Evolutionary conservation across 1,140 invertebrate genomes (phyloP).

Genomic region (Drosophila nigromelanica): DNA sequence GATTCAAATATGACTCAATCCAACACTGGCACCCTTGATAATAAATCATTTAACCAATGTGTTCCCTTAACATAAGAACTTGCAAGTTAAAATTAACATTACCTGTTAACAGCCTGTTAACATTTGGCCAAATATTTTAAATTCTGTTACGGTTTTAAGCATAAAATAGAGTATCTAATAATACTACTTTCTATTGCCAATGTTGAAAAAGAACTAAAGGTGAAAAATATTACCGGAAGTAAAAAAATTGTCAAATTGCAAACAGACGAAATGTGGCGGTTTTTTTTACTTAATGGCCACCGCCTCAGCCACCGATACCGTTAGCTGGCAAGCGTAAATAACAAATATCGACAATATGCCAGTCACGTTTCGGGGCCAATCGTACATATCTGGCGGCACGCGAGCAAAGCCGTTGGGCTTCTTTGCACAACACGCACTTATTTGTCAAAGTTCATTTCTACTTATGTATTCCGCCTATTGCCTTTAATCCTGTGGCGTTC

Average conservation of each 20-base stretch:
- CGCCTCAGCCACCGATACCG: constrained; percentile 17
- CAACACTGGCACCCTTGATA: neutral
- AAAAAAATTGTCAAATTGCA: constrained; percentile 15
- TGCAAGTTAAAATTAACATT: no score
- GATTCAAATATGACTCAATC: constrained; percentile 6
- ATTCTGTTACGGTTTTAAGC: no score
- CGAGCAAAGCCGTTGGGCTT: constrained; percentile 23
- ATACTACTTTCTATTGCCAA: constrained; percentile 11
- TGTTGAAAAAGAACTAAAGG: neutral
- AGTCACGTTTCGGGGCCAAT: constrained; percentile 66
- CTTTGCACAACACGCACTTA: neutral
- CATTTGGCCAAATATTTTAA: no score
- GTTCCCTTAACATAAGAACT: no score
- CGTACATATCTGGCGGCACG: constrained; percentile 37
- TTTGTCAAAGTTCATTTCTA: constrained; percentile 9
- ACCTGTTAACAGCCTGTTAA: no score
- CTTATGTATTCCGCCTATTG: no score
- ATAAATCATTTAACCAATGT: neutral
- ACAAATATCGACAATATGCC: constrained; percentile 41
- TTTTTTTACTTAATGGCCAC: constrained; percentile 20
- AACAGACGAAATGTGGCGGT: constrained; percentile 3
- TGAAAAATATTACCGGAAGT: constrained; percentile 17
- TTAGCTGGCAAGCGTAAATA: constrained; percentile 25
- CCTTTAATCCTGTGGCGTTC: no score
- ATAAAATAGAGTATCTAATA: no score